Base-by-base conservation (phyloP, 2,888 invertebrate genomes). In the Hypomecis atomaria region DNA sequence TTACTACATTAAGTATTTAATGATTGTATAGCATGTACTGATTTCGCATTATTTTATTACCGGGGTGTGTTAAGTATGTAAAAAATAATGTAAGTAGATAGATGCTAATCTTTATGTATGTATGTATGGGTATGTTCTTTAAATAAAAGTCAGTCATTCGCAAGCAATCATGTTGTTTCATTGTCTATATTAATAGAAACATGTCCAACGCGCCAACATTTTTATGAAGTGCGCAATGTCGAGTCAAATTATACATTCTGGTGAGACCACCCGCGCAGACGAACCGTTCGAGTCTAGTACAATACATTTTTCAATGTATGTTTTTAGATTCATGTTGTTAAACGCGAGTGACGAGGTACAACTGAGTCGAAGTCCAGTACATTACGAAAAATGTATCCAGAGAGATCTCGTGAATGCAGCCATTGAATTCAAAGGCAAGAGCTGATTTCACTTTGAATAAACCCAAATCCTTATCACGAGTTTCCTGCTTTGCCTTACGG, bases 171-270 rank as follows among this genome's bases (percentile, higher is more conserved):
- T n/a, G n/a, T n/a, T n/a, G n/a, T n/a, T n/a, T n/a, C n/a, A n/a
- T n/a, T n/a, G n/a, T n/a, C n/a, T n/a, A n/a, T n/a, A n/a, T n/a
- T n/a, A n/a, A n/a, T n/a, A n/a, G n/a, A n/a, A n/a, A n/a, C n/a
- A n/a, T n/a, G n/a, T n/a, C 44, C 44, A 44, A 44, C 44, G 44
- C 7, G 44, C 44, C 44, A 44, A 11, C 44, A 44, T 44, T 11
- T 44, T 11, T 13, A 44, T 7, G 13, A 44, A 44, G 44, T 44
- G 44, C 44, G 44, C 4, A 44, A 44, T 44, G 44, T 44, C 44
- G 13, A 44, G 44, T 13, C 44, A 13, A 13, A 44, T 44, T 44
- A 6, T 44, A 13, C 44, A 44, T 1, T 6, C 5, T 5, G 44
- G 44, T 8, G 44, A 7, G 13, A 13, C 13, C 5, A 44, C 6